These are phyloP conservation scores for Diarsia mendica DNA, from an alignment of 2,888 invertebrate genomes.

Conservation along the genomic window DNA sequence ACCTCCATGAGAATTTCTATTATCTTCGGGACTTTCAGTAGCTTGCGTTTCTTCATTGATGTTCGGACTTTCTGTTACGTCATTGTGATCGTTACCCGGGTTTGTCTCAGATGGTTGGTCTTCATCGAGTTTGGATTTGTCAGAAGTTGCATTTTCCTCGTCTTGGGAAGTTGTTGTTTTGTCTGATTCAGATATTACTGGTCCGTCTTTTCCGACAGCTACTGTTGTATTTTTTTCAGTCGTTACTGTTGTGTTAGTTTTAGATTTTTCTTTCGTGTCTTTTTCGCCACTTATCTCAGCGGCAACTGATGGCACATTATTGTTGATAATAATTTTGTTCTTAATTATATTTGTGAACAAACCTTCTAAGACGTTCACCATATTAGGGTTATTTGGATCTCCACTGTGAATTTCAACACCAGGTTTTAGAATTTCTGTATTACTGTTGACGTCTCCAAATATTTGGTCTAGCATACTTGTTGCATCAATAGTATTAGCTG, in stretches of 20 bases:
- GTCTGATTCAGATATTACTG: conserved; percentile 1
- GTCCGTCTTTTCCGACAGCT: not conserved
- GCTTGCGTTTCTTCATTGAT: not conserved
- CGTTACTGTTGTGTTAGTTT: not conserved
- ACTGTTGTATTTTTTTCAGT: conserved; percentile 3
- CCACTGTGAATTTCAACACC: conserved; percentile 1
- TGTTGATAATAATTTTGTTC: conserved; percentile 50
- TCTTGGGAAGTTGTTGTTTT: not conserved
- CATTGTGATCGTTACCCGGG: not conserved
- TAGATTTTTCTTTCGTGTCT: not conserved
- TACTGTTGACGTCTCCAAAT: conserved; percentile 10
- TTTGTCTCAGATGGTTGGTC: not conserved
- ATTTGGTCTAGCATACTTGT: conserved; percentile 35
- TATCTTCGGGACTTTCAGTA: not conserved
- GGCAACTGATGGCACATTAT: conserved; percentile 22
- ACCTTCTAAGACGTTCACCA: conserved; percentile 45
- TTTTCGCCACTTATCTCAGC: not conserved
- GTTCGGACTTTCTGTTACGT: not conserved
- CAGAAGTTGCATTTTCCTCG: conserved; percentile 13
- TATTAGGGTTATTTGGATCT: conserved; percentile 33
- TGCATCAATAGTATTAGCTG: conserved; percentile 11
- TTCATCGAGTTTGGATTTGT: not conserved
- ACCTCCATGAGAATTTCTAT: not conserved
- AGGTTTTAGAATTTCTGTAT: conserved; percentile 21
- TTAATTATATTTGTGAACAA: conserved; percentile 55